Base-by-base conservation (phyloP, 1,140 invertebrate species). In the Atta texana region DNA sequence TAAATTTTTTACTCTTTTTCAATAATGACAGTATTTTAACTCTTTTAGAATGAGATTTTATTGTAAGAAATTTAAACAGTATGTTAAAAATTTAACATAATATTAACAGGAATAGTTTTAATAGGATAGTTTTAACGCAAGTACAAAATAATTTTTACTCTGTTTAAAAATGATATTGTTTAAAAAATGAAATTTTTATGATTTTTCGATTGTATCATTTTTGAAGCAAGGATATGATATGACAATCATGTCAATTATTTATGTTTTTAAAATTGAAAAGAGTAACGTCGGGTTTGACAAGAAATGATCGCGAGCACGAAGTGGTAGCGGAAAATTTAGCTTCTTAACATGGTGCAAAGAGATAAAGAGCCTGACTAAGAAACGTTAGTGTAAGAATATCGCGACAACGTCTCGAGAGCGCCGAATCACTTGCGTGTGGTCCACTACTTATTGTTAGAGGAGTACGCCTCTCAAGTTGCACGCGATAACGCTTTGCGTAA, bases 351-450 rank as follows among this genome's bases (percentile, higher is more conserved):
- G n/a, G 16, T 77, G n/a, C 12, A 55, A 14, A 66, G n/a, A 44
- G 49, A 39, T 44, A 28, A 55, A 14, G 21, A 53, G 18, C 82
- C 8, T 44, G 59, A 10, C 24, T 21, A 49, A 53, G 53, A 44
- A 53, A 28, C 28, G 2, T 59, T 71, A 2, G 72, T 85, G 34
- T 85, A 85, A 85, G 77, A 85, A 85, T 77, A 85, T 77, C 82
- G 14, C 59, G 21, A 24, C 55, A 24, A 77, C 28, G 21, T 72
- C 66, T 72, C 28, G 34, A n/a, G 63, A 34, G 14, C 28, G 21
- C 57, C 81, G 24, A 85, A 66, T 85, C 82, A 39, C 39, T 75
- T 39, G 53, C 68, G 68, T 82, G 53, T 82, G 68, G 55, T 82
- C 80, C 63, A 80, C 10, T 6, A n/a, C n/a, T 34, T 34, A 34